These are phyloP conservation scores for Dendropsophus ebraccatus DNA, from an alignment of 2,113 vertebrate genomes.

Conservation along the genomic window DNA sequence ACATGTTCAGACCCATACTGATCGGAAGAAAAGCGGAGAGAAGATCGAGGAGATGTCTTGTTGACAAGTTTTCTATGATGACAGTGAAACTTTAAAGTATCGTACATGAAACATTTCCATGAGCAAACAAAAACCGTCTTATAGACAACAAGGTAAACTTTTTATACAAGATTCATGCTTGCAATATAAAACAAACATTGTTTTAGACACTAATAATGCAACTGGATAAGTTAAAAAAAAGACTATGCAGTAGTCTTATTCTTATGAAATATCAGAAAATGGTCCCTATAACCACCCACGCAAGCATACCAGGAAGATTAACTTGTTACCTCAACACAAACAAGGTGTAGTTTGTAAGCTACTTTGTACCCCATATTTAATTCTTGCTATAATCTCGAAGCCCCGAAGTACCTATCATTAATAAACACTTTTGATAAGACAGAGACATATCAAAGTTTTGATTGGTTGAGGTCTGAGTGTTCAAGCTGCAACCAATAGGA, in stretches of 20 bases:
- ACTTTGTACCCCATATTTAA: background rate
- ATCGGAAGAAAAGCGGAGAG: too few species aligned
- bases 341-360: background rate
- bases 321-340: constrained; percentile 39
- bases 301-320: constrained; percentile 24
- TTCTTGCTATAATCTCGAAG: background rate
- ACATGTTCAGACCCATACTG: too few species aligned
- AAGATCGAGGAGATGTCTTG: too few species aligned
- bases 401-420: too few species aligned
- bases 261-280: background rate
- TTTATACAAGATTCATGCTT: background rate
- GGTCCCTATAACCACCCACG: background rate
- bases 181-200: background rate
- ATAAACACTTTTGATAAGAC: too few species aligned
- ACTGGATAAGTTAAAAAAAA: background rate
- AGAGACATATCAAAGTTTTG: too few species aligned
- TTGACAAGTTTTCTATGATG: too few species aligned
- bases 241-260: background rate
- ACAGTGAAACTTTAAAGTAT: too few species aligned
- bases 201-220: background rate
- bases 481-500: too few species aligned
- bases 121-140: too few species aligned
- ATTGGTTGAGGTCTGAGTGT: too few species aligned
- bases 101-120: too few species aligned
- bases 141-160: background rate